phyloP scores from a whole-genome alignment of 2,888 invertebrate genomes.

The Ectropis crepuscularia region DNA sequence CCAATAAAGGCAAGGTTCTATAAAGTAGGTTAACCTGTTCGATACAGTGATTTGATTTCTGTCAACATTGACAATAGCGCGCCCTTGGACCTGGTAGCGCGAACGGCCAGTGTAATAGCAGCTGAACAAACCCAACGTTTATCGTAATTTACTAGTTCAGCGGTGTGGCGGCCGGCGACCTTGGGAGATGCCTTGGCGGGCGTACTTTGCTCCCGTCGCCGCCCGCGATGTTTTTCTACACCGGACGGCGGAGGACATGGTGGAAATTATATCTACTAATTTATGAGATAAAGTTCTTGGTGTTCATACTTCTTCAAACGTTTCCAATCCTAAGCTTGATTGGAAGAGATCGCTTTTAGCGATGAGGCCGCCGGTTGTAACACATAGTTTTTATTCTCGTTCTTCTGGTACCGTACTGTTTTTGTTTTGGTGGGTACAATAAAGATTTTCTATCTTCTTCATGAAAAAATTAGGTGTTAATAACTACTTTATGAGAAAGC shows the following conservation, averaged over 20 bases:
- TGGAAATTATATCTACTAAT: neutral
- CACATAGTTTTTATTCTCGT: too few relatives aligned
- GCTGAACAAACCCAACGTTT: conserved; percentile 14
- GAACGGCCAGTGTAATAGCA: conserved; percentile 10
- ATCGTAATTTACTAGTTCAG: conserved; percentile 22
- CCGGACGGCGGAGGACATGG: neutral
- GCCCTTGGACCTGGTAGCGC: conserved; percentile 18
- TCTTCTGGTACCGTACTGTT: too few relatives aligned
- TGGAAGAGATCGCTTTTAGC: too few relatives aligned
- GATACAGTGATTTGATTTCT: neutral
- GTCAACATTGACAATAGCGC: neutral
- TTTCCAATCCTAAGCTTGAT: too few relatives aligned
- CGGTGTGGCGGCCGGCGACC: conserved; percentile 30
- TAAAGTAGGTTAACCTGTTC: neutral
- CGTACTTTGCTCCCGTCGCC: conserved; percentile 42
- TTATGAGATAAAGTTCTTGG: too few relatives aligned
- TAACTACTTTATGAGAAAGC: too few relatives aligned
- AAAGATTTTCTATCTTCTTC: too few relatives aligned
- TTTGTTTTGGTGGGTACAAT: too few relatives aligned
- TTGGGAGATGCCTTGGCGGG: conserved; percentile 44
- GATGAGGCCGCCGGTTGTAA: too few relatives aligned
- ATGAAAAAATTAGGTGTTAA: too few relatives aligned
- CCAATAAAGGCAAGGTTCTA: neutral
- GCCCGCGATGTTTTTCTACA: conserved; percentile 11
- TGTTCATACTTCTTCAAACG: too few relatives aligned